Percentiles rank a stretch among this genome's conserved stretches.
Evolutionary conservation across 2,797 vertebrate genomes (phyloP).

Genomic region (Onychomys torridus): DNA sequence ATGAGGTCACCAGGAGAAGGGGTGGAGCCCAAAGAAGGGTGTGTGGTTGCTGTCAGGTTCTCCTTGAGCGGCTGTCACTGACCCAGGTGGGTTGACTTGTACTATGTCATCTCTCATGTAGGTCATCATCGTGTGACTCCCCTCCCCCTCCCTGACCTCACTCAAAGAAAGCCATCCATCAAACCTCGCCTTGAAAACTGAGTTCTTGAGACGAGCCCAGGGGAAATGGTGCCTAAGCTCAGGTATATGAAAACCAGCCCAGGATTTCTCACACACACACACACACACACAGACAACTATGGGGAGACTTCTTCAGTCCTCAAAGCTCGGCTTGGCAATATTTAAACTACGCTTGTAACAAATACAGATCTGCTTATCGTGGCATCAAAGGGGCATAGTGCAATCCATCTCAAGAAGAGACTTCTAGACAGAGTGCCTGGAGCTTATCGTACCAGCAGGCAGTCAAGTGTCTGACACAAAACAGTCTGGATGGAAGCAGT

Average conservation of each 20-base stretch:
- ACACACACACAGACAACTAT: background rate
- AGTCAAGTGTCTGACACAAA: constrained; percentile 20
- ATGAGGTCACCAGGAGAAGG: background rate
- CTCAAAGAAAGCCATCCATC: background rate
- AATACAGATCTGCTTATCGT: background rate
- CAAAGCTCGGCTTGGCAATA: background rate
- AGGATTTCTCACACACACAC: background rate
- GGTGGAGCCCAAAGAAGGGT: too few relatives aligned
- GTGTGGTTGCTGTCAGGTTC: background rate
- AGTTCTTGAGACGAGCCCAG: background rate
- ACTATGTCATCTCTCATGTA: background rate
- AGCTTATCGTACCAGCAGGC: background rate
- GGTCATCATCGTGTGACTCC: background rate
- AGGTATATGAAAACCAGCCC: constrained; percentile 18
- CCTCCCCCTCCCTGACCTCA: background rate
- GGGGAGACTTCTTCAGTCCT: background rate
- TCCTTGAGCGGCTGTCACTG: background rate
- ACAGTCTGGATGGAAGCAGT: background rate
- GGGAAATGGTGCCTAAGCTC: background rate
- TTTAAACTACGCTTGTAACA: background rate
- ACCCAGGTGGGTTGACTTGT: background rate
- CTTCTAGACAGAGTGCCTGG: background rate
- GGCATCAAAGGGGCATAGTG: background rate
- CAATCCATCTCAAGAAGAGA: background rate
- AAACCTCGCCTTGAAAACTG: constrained; percentile 36